phyloP scores from a whole-genome alignment of 2,113 vertebrate genomes.

The Mormyrus iriodes region DNA sequence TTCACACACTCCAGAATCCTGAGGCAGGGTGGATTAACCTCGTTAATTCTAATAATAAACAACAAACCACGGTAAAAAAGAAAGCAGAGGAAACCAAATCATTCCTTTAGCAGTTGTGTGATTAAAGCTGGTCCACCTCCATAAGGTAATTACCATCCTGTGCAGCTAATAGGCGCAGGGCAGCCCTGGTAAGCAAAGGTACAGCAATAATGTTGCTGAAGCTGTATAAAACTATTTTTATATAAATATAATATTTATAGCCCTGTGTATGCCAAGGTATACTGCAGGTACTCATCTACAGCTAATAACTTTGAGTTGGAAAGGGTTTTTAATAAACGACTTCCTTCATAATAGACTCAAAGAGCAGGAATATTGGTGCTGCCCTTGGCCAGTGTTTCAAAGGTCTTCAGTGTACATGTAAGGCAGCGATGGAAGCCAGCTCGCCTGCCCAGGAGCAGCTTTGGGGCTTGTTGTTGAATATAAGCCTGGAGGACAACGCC shows the following conservation, averaged over 20 bases:
- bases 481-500: conserved; percentile 32
- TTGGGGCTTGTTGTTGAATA: conserved; percentile 31
- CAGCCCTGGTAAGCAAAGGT: not conserved
- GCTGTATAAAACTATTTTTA: not conserved
- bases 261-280: not conserved
- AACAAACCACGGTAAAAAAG: not conserved
- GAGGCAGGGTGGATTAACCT: not conserved
- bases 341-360: conserved; percentile 41
- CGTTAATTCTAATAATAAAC: conserved; percentile 26
- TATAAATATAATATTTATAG: no score
- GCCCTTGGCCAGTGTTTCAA: conserved; percentile 44
- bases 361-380: conserved; percentile 46
- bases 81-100: conserved; percentile 10
- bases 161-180: not conserved
- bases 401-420: conserved; percentile 32
- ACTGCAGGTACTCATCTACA: not conserved
- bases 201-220: not conserved
- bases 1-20: not conserved
- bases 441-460: conserved; percentile 43
- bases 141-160: conserved; percentile 20
- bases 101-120: conserved; percentile 12
- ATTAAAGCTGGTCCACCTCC: conserved; percentile 20
- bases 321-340: conserved; percentile 30
- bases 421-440: conserved; percentile 41
- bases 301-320: conserved; percentile 18